Percentiles rank a stretch among this genome's conserved stretches.
Conservation (phyloP, 2,888 invertebrate species). For the Drosophila sordidula region DNA sequence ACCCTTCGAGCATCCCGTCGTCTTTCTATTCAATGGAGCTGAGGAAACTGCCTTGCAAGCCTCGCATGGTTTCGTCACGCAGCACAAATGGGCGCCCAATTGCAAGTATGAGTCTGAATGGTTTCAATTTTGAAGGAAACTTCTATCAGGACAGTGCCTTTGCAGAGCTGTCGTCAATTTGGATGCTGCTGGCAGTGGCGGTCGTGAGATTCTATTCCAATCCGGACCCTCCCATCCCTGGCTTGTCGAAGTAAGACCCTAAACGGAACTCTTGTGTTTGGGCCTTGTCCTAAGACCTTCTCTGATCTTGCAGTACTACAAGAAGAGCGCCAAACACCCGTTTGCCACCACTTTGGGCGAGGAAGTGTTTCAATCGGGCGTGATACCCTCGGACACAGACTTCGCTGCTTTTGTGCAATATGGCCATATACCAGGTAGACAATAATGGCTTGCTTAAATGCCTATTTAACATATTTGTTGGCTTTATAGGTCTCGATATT, state of each 20-base stretch:
- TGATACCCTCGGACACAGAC: slow-evolving; percentile 89
- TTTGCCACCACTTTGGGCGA: slow-evolving; percentile 87
- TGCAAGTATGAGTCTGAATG: slow-evolving; percentile 84
- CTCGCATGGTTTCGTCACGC: slow-evolving; percentile 88
- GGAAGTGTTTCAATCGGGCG: slow-evolving; percentile 88
- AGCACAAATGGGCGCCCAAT: slow-evolving; percentile 92
- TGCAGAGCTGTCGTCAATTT: slow-evolving; percentile 92
- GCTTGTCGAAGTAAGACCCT: slow-evolving; percentile 86
- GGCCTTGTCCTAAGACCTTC: neutral
- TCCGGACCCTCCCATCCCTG: slow-evolving; percentile 90
- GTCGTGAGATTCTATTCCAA: slow-evolving; percentile 95
- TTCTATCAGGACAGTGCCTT: neutral
- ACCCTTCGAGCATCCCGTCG: slow-evolving; percentile 86
- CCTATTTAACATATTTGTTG: neutral
- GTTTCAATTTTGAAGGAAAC: neutral
- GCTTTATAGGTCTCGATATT: slow-evolving; percentile 88
- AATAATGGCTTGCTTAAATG: no score
- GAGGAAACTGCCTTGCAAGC: slow-evolving; percentile 89
- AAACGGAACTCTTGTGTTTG: neutral
- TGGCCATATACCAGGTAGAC: slow-evolving; percentile 87
- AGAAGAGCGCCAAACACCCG: slow-evolving; percentile 86
- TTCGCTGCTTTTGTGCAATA: slow-evolving; percentile 88
- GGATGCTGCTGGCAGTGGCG: slow-evolving; percentile 96
- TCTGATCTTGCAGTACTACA: slow-evolving; percentile 83
- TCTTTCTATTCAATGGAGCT: slow-evolving; percentile 89